phyloP scores from a whole-genome alignment of 2,888 invertebrate species.

The Eucera pruinosa region DNA sequence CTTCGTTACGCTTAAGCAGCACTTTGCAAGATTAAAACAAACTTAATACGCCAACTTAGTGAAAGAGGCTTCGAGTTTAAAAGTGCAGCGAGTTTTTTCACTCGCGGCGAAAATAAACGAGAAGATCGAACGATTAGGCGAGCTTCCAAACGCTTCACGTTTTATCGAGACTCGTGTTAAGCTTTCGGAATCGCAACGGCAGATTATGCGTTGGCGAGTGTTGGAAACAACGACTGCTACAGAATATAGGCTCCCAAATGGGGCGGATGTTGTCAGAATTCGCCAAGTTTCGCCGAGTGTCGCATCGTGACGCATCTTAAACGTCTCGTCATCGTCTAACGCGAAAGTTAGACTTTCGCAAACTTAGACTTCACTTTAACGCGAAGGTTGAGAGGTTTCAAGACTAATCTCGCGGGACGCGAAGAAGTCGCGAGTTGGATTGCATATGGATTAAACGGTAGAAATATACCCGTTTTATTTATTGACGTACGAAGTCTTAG shows the following conservation, averaged over 20 bases:
- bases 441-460: slow-evolving; percentile 55
- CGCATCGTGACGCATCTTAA: slow-evolving; percentile 72
- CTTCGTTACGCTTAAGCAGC: too few relatives aligned
- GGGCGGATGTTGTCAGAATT: slow-evolving; percentile 72
- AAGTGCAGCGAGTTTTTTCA: too few relatives aligned
- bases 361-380: too few relatives aligned
- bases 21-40: too few relatives aligned
- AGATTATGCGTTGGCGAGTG: slow-evolving; percentile 69
- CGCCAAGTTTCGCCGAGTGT: slow-evolving; percentile 66
- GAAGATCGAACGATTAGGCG: slow-evolving; percentile 72
- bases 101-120: too few relatives aligned
- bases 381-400: slow-evolving; percentile 51
- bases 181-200: slow-evolving; percentile 58
- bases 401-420: slow-evolving; percentile 67
- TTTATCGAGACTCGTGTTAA: slow-evolving; percentile 41
- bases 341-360: too few relatives aligned
- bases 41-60: too few relatives aligned
- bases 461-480: too few relatives aligned
- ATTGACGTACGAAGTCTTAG: too few relatives aligned
- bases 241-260: slow-evolving; percentile 69
- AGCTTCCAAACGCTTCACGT: slow-evolving; percentile 73
- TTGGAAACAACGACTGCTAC: slow-evolving; percentile 59
- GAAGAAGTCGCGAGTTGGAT: slow-evolving; percentile 40
- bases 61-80: too few relatives aligned
- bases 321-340: slow-evolving; percentile 57